Evolutionary conservation across 1,140 invertebrate genomes (phyloP).

Genomic region (Oryzaephilus surinamensis): DNA sequence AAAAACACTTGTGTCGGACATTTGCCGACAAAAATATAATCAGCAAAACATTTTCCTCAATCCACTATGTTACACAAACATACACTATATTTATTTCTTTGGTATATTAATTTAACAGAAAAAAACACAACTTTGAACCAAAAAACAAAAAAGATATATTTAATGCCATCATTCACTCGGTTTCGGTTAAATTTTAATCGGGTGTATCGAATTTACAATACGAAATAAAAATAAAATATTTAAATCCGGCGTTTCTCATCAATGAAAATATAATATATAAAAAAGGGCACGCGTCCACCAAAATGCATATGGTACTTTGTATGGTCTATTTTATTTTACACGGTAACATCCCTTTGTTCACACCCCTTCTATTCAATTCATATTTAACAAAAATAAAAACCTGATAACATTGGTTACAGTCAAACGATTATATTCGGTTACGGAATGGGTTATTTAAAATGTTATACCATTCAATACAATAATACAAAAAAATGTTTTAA

Average conservation of each 20-base stretch:
- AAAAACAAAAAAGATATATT: neutral
- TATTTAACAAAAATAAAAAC: constrained; percentile 8
- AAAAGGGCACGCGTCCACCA: constrained; percentile 1
- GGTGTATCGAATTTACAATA: constrained; percentile 7
- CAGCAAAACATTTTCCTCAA: too few relatives aligned
- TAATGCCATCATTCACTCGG: neutral
- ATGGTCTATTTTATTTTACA: constrained; percentile 10
- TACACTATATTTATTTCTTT: too few relatives aligned
- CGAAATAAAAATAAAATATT: constrained; percentile 11
- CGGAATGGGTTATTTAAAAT: too few relatives aligned
- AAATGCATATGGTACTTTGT: constrained; percentile 8
- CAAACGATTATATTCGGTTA: neutral
- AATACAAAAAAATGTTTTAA: too few relatives aligned
- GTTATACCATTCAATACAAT: too few relatives aligned
- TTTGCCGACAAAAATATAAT: constrained; percentile 9
- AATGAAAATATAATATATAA: too few relatives aligned
- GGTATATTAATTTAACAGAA: constrained; percentile 9
- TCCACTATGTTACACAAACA: too few relatives aligned
- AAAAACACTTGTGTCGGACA: constrained; percentile 22
- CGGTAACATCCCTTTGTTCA: constrained; percentile 12
- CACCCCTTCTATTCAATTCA: constrained; percentile 10
- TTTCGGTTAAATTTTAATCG: neutral
- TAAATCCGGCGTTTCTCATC: too few relatives aligned
- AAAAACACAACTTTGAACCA: neutral
- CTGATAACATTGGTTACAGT: constrained; percentile 1